These are phyloP conservation scores for Chondrilla cf. caribensis DNA, from an alignment of 37 sponge, comb jelly and placozoan species.

Conservation along the genomic window DNA sequence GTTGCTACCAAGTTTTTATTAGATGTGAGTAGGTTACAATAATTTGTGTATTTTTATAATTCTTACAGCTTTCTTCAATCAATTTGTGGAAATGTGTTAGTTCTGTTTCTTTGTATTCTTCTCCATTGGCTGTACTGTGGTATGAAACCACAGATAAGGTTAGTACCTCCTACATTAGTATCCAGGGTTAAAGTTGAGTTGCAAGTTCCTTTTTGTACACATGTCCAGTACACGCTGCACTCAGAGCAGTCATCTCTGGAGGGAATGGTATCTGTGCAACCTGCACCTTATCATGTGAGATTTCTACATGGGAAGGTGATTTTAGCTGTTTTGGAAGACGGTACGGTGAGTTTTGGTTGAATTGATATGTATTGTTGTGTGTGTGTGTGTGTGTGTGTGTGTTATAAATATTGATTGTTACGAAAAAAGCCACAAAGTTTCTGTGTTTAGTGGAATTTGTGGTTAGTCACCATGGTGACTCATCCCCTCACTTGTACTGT, in stretches of 20 bases:
- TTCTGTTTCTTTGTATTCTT: neutral
- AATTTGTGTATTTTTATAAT: too few relatives aligned
- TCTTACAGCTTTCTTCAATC: neutral
- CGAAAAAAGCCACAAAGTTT: too few relatives aligned
- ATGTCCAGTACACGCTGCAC: neutral
- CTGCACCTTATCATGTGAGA: neutral
- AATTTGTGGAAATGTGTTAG: conserved; percentile 3
- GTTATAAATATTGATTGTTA: too few relatives aligned
- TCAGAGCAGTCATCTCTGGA: neutral
- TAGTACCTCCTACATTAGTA: too few relatives aligned
- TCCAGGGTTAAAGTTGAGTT: too few relatives aligned
- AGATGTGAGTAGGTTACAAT: too few relatives aligned
- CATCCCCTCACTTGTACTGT: too few relatives aligned
- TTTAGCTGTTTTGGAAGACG: neutral
- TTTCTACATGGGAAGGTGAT: neutral
- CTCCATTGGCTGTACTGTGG: neutral
- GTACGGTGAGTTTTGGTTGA: neutral
- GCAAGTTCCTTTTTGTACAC: neutral
- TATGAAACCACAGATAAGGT: neutral
- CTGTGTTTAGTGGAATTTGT: too few relatives aligned
- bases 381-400: too few relatives aligned
- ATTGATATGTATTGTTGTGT: too few relatives aligned
- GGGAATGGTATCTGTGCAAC: neutral
- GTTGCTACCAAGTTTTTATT: too few relatives aligned
- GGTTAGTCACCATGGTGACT: too few relatives aligned